Base-by-base conservation (phyloP, 2,888 invertebrate genomes). In the Lacanobia oleracea region DNA sequence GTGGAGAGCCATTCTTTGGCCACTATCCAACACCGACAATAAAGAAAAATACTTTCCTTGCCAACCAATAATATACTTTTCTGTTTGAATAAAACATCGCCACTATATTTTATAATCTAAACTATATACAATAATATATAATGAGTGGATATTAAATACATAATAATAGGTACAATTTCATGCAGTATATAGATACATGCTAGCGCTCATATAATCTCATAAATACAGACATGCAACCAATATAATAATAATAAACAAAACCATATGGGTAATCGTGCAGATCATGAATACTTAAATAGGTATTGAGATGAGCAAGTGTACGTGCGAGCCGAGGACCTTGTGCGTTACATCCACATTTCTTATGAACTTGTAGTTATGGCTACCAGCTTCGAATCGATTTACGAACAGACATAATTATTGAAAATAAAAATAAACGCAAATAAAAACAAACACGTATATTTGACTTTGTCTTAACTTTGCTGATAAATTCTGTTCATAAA, bases 301-400 rank as follows among this genome's bases (percentile, higher is more conserved):
- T 65, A 81, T 62, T 67, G 62, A 78, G 60, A 82, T 84, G 85
- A 81, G 75, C 79, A 85, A 82, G 77, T 79, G 84, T 87, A 86
- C 89, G 91, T 91, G 92, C 91, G 87, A 87, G 87, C 89, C 87
- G 86, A 85, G 86, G 88, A 88, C 88, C 89, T 86, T 87, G 92
- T 92, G 92, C 91, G 79, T 87, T 84, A 90, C 90, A 88, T 81
- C 71, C 89, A 91, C 89, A 88, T 85, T 77, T 82, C 79, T 79
- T 71, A 87, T 84, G 83, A 80, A 77, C 76, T 85, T 78, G 92
- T 90, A 92, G 92, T 91, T 92, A 92, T 92, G 92, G 92, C 92
- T 90, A 88, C 83, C 89, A 90, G 88, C 84, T 79, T 86, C 82
- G 75, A 86, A 85, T 84, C 83, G 77, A 86, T 90, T 91, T 91